Evolutionary conservation across 2,888 invertebrate genomes (phyloP).

Genomic region (Tetrapedia diversipes): DNA sequence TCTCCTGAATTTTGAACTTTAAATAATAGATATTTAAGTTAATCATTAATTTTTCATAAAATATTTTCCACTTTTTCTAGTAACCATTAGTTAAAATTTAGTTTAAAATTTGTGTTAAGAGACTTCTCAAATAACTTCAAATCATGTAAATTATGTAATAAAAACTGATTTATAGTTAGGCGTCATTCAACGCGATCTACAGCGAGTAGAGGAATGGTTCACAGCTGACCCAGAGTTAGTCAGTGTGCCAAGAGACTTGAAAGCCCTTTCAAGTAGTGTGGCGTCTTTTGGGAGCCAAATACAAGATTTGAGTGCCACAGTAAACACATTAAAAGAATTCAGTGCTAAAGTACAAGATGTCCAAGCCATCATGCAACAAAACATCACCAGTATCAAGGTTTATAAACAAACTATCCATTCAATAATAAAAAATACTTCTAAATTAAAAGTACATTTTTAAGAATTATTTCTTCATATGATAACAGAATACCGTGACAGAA

Average conservation of each 20-base stretch:
- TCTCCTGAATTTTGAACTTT: no score
- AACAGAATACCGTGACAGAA: conserved; percentile 76
- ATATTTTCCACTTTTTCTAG: no score
- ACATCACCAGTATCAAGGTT: conserved; percentile 78
- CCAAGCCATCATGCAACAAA: conserved; percentile 75
- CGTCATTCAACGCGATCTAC: conserved; percentile 83
- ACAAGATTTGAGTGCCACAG: conserved; percentile 81
- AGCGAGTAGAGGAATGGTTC: conserved; percentile 85
- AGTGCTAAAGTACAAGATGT: conserved; percentile 77
- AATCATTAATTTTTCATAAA: no score
- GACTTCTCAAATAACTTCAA: no score
- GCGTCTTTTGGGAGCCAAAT: conserved; percentile 87
- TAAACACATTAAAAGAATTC: conserved; percentile 78
- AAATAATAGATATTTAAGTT: no score
- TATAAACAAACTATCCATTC: not conserved
- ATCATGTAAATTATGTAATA: conserved; percentile 6
- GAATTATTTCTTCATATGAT: not conserved
- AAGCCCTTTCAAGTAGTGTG: conserved; percentile 85
- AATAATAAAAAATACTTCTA: no score
- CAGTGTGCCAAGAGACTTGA: conserved; percentile 85
- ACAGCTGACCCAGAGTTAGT: conserved; percentile 86
- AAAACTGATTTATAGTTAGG: conserved; percentile 80
- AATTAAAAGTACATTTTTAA: not conserved
- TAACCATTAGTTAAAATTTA: no score
- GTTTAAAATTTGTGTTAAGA: no score